Evolutionary conservation across 2,113 vertebrate genomes (phyloP).

Genomic region (Psammodynastes pulverulentus): DNA sequence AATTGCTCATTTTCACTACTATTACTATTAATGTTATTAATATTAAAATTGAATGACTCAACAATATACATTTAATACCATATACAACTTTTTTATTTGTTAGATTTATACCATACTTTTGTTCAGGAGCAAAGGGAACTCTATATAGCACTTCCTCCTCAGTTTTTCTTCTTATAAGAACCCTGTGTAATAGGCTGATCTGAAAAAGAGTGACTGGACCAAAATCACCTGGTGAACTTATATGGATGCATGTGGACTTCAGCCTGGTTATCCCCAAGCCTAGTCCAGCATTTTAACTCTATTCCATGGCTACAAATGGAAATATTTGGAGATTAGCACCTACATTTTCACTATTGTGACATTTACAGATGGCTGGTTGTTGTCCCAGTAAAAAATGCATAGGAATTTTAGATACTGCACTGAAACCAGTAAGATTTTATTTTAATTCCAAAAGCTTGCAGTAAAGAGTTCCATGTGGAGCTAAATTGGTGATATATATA

Average conservation of each 20-base stretch:
- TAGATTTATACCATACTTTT: neutral
- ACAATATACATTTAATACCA: neutral
- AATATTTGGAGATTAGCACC: neutral
- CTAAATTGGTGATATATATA: too few relatives aligned
- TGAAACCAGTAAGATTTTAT: neutral
- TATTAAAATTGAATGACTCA: neutral
- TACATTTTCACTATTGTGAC: neutral
- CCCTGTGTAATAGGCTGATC: neutral
- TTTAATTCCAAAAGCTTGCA: neutral
- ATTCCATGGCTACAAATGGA: neutral
- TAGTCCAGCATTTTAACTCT: neutral
- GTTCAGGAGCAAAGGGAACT: neutral
- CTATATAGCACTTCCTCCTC: neutral
- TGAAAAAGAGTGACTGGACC: neutral
- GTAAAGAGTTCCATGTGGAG: neutral
- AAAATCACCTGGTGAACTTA: neutral
- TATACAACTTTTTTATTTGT: neutral
- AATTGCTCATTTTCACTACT: neutral
- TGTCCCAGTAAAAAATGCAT: neutral
- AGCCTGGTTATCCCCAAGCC: neutral
- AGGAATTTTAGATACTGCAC: neutral
- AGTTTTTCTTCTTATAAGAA: neutral
- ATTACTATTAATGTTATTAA: neutral
- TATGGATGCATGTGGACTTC: neutral
- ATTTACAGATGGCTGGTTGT: neutral